Conservation (phyloP, 1,140 invertebrate species). For the Coenobita brevimanus region DNA sequence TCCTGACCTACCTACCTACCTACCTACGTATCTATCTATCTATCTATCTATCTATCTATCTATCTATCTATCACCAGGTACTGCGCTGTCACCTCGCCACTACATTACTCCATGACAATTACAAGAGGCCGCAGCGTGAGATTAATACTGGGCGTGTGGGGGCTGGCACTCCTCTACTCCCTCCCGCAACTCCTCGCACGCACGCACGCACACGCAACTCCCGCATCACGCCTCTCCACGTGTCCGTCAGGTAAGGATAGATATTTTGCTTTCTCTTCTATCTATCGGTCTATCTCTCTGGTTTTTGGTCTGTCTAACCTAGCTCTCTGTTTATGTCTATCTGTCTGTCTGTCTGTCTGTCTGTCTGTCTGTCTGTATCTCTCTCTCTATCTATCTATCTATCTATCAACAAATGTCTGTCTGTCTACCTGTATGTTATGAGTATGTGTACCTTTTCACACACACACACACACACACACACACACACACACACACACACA, state of each 20-base stretch:
- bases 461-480: constrained; percentile 23
- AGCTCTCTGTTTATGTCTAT: background rate
- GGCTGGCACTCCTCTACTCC: constrained; percentile 72
- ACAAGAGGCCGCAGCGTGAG: constrained; percentile 74
- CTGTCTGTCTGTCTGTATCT: too few species aligned
- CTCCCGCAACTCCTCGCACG: constrained; percentile 71
- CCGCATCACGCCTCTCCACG: constrained; percentile 72
- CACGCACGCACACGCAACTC: constrained; percentile 40
- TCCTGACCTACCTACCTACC: too few species aligned
- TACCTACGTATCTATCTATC: too few species aligned
- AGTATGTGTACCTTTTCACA: too few species aligned
- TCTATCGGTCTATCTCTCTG: too few species aligned
- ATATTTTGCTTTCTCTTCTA: too few species aligned
- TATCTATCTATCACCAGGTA: constrained; percentile 73
- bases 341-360: too few species aligned
- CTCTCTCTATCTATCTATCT: too few species aligned
- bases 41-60: too few species aligned
- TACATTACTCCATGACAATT: constrained; percentile 77
- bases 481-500: background rate
- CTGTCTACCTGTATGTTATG: background rate
- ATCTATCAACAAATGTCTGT: too few species aligned
- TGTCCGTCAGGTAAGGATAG: constrained; percentile 71
- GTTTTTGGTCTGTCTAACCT: too few species aligned
- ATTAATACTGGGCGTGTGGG: constrained; percentile 74
- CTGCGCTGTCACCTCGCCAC: constrained; percentile 76